phyloP scores from a whole-genome alignment of 2,888 invertebrate genomes.

The Barypeithes pellucidus region DNA sequence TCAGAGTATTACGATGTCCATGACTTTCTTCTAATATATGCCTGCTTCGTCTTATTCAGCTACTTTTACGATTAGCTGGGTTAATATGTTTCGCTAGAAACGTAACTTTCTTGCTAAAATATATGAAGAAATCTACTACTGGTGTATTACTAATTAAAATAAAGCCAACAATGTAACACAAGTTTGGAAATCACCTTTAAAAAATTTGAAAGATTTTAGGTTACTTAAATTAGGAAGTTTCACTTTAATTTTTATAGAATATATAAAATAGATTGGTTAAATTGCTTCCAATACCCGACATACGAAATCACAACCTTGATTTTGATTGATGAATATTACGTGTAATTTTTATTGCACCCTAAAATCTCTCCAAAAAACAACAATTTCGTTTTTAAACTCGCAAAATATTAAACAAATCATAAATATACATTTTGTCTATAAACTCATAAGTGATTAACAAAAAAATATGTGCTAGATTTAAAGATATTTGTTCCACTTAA shows the following conservation, averaged over 20 bases:
- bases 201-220: slow-evolving; percentile 26
- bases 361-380: slow-evolving; percentile 4
- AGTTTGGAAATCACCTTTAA: slow-evolving; percentile 37
- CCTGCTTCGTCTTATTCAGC: too few relatives aligned
- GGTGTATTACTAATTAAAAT: too few relatives aligned
- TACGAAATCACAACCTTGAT: neutral
- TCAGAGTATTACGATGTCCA: too few relatives aligned
- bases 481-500: slow-evolving; percentile 26
- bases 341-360: neutral
- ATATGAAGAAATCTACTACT: too few relatives aligned
- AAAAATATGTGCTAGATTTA: slow-evolving; percentile 56
- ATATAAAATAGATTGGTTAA: neutral
- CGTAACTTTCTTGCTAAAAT: too few relatives aligned
- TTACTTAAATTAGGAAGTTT: slow-evolving; percentile 19
- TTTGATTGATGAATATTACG: too few relatives aligned
- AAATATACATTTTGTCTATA: slow-evolving; percentile 32
- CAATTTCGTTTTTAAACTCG: slow-evolving; percentile 29
- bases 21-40: too few relatives aligned
- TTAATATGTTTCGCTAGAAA: too few relatives aligned
- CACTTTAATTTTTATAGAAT: too few relatives aligned
- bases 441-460: slow-evolving; percentile 42
- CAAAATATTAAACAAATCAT: slow-evolving; percentile 35
- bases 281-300: neutral
- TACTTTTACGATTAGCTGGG: too few relatives aligned
- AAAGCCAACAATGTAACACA: slow-evolving; percentile 36